Base-by-base conservation (phyloP, 2,113 vertebrate genomes). In the Stegastes partitus region DNA sequence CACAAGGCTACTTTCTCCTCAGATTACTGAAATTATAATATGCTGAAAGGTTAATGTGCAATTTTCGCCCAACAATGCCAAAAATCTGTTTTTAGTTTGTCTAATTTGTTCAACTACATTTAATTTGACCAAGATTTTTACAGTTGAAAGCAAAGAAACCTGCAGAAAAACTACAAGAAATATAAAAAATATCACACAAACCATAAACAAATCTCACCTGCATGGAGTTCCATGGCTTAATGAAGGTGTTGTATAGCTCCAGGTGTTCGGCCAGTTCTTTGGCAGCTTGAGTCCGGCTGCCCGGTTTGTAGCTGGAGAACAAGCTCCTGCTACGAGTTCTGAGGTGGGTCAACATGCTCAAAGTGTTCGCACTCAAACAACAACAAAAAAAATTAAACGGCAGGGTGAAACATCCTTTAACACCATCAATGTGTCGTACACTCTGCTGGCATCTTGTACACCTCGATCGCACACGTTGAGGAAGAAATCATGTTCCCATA, bases 191-290 rank as follows among this genome's bases (percentile, higher is more conserved):
- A n/a, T n/a, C n/a, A n/a, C n/a, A n/a, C 2, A 2, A 34, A 51
- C 5, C 16, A 14, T 12, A 19, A 56, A 64, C n/a, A 19, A 16
- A 22, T 19, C 0, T 1, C 53, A 93, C 91, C 91, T 94, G 93
- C 94, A 95, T 92, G 42, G 94, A 95, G 86, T 80, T 95, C 94
- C 94, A 95, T 78, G 87, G 92, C 56, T 95, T 94, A 4, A 93
- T 26, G 34, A 73, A 79, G 69, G 59, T 76, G 61, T 11, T 89
- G 85, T 72, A 79, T 22, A 94, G 51, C n/a, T 90, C 78, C 31
- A 87, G 59, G 12, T 77, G 81, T 1, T 72, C 75, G 0, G 5
- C 14, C 0, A 67, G 75, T 19, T 92, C 91, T 42, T 64, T 68
- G 64, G 25, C 0, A 8, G 72, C 58, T 12, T 75, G 51, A 4